Conservation (phyloP, 1,140 invertebrate species). For the Euwallacea fornicatus region DNA sequence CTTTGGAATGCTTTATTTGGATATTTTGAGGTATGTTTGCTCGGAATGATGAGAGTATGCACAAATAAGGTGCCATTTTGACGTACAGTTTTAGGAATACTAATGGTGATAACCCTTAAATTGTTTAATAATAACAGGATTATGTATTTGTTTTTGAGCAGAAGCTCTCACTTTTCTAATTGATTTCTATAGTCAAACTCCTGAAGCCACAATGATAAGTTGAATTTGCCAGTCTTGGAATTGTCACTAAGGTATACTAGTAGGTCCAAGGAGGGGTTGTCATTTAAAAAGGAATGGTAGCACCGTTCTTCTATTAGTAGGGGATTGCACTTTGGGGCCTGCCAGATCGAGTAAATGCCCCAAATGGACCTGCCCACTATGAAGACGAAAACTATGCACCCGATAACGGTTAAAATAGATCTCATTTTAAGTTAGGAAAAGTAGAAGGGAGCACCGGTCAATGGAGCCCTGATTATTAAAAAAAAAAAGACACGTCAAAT, state of each 20-base stretch:
- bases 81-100: constrained; percentile 42
- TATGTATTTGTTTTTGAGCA: background rate
- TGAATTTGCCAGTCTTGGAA: constrained; percentile 42
- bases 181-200: constrained; percentile 49
- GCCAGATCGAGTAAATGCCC: constrained; percentile 47
- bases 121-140: background rate
- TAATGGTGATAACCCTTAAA: constrained; percentile 43
- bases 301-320: constrained; percentile 41
- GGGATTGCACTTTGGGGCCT: constrained; percentile 45
- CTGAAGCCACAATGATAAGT: constrained; percentile 41
- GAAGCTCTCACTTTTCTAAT: constrained; percentile 43
- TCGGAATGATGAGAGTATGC: constrained; percentile 46
- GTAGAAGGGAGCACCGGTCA: background rate
- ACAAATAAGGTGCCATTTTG: constrained; percentile 49
- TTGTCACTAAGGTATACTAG: constrained; percentile 48
- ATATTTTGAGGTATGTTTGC: constrained; percentile 31
- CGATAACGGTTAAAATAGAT: constrained; percentile 42
- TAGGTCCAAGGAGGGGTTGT: constrained; percentile 49
- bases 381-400: constrained; percentile 43
- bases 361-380: constrained; percentile 49
- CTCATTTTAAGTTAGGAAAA: constrained; percentile 35
- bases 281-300: constrained; percentile 49
- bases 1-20: constrained; percentile 39
- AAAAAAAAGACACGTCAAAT: too few relatives aligned
- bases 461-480: too few relatives aligned